A percentile compares a stretch with the other conserved stretches of the same genome.
Conservation (phyloP, 2,888 invertebrate genomes). For the Rhamphomyia laevipes region DNA sequence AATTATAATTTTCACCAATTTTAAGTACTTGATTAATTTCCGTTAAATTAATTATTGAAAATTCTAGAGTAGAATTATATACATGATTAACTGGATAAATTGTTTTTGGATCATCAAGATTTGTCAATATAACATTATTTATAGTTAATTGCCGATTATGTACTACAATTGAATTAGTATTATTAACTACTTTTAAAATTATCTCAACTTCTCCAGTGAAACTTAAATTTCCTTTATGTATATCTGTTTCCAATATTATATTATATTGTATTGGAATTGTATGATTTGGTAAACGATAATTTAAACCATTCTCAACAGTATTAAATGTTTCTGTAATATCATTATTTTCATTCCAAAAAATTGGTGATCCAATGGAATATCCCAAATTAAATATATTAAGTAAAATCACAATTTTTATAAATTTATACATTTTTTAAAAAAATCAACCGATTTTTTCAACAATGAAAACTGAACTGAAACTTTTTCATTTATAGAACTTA, state of each 20-base stretch:
- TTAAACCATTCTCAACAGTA: not conserved
- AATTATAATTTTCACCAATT: constrained; percentile 27
- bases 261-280: constrained; percentile 44
- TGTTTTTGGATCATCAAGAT: too few relatives aligned
- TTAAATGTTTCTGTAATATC: too few relatives aligned
- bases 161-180: constrained; percentile 20
- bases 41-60: not conserved
- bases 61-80: not conserved
- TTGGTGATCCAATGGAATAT: not conserved
- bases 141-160: constrained; percentile 22
- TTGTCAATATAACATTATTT: not conserved
- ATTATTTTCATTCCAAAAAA: not conserved
- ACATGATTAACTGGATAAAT: not conserved
- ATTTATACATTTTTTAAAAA: too few relatives aligned
- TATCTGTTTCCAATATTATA: constrained; percentile 23
- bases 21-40: not conserved
- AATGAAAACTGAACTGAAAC: too few relatives aligned
- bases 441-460: too few relatives aligned
- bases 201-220: constrained; percentile 26
- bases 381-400: too few relatives aligned
- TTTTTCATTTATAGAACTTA: too few relatives aligned
- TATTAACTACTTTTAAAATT: constrained; percentile 16
- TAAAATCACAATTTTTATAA: too few relatives aligned
- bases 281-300: constrained; percentile 42
- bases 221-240: constrained; percentile 21